Conservation (phyloP, 2,888 invertebrate species). For the Leptinotarsa tumamoca region DNA sequence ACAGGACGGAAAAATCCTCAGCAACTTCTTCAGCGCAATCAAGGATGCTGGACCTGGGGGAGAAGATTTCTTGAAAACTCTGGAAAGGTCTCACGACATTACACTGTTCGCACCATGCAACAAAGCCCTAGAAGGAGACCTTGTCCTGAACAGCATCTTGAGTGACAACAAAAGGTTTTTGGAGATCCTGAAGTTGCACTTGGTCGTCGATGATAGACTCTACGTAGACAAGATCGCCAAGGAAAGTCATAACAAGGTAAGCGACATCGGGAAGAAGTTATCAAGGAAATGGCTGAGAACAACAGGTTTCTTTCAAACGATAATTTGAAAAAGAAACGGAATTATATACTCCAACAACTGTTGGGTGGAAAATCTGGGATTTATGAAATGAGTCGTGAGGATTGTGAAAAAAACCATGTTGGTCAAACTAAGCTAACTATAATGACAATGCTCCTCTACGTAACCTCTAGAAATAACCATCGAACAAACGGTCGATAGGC, state of each 20-base stretch:
- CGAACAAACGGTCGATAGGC: too few species aligned
- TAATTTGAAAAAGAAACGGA: too few species aligned
- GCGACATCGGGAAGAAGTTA: slow-evolving; percentile 1
- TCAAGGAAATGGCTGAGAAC: too few species aligned
- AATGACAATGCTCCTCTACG: too few species aligned
- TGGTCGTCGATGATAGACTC: slow-evolving; percentile 78
- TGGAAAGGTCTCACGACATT: slow-evolving; percentile 78
- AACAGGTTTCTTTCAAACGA: too few species aligned
- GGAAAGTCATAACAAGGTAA: slow-evolving; percentile 68
- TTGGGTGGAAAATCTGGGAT: too few species aligned
- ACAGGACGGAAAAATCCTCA: slow-evolving; percentile 80
- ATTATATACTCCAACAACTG: too few species aligned
- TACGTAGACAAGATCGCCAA: slow-evolving; percentile 81
- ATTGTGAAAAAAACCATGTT: too few species aligned
- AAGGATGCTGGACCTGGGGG: slow-evolving; percentile 77
- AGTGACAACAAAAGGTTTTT: slow-evolving; percentile 78
- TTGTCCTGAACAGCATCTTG: slow-evolving; percentile 77
- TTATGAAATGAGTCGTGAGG: too few species aligned
- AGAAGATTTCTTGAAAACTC: slow-evolving; percentile 78
- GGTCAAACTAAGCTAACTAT: too few species aligned
- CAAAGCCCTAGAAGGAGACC: slow-evolving; percentile 82
- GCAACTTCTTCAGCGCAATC: slow-evolving; percentile 85
- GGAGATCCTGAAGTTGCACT: slow-evolving; percentile 85
- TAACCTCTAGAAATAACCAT: too few species aligned
- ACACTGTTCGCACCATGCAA: slow-evolving; percentile 93